Evolutionary conservation across 2,113 vertebrate species (phyloP).

Genomic region (human (Homo sapiens)): DNA sequence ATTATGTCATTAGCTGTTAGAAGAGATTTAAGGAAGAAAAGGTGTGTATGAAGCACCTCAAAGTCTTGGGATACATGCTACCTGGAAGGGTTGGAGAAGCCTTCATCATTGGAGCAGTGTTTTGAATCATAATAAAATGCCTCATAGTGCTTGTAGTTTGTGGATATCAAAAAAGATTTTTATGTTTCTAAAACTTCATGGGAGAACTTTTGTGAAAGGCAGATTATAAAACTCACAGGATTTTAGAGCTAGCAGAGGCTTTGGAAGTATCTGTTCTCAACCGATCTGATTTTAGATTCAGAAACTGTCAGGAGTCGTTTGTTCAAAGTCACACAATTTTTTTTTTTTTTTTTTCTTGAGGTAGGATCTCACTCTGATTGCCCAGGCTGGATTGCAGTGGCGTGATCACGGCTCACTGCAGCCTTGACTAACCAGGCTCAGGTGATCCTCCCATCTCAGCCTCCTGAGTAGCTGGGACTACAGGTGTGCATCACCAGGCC

Average conservation of each 20-base stretch:
- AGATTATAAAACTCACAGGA: background rate
- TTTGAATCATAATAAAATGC: background rate
- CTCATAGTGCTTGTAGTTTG: background rate
- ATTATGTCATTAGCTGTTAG: background rate
- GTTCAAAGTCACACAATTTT: background rate
- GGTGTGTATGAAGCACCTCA: background rate
- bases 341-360: too few relatives aligned
- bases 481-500: too few relatives aligned
- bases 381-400: too few relatives aligned
- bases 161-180: background rate
- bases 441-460: too few relatives aligned
- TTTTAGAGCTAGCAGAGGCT: background rate
- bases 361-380: too few relatives aligned
- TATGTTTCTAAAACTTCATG: background rate
- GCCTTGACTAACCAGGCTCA: too few relatives aligned
- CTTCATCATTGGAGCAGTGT: background rate
- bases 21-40: background rate
- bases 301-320: background rate
- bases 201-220: background rate
- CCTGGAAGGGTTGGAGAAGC: background rate
- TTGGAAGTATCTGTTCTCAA: background rate
- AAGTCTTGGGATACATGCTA: too few relatives aligned
- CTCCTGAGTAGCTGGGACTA: too few relatives aligned
- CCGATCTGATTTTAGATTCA: background rate
- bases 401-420: too few relatives aligned